phyloP scores from a whole-genome alignment of 2,797 vertebrate genomes.

The Pangasius krempfi region DNA sequence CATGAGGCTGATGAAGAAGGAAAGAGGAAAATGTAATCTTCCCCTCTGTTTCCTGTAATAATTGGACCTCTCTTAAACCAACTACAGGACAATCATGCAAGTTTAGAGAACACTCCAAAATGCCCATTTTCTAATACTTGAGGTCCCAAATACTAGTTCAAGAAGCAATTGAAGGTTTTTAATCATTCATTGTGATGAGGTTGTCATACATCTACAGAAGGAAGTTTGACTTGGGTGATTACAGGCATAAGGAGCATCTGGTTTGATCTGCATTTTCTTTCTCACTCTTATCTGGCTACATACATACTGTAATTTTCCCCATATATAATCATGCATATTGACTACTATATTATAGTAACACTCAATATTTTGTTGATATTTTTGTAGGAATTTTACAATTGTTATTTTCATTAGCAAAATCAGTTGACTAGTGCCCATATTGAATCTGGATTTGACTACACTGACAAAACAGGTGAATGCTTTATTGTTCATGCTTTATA shows the following conservation, averaged over 20 bases:
- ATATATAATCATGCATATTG: too few relatives aligned
- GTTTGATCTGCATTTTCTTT: too few relatives aligned
- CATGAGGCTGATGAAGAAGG: not conserved
- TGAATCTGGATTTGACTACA: too few relatives aligned
- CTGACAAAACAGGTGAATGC: too few relatives aligned
- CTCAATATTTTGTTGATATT: too few relatives aligned
- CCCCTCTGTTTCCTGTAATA: not conserved
- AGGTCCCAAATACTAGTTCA: conserved; percentile 70
- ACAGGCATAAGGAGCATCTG: conserved; percentile 49
- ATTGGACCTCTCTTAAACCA: not conserved
- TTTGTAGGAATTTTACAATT: too few relatives aligned
- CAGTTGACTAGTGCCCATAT: too few relatives aligned
- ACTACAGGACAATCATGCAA: not conserved
- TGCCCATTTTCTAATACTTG: conserved; percentile 45
- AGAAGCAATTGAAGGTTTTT: conserved; percentile 65
- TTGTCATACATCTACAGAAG: conserved; percentile 61
- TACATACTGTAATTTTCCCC: too few relatives aligned
- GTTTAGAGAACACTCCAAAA: not conserved
- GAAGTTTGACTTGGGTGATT: conserved; percentile 63
- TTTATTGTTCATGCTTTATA: too few relatives aligned
- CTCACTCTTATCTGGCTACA: too few relatives aligned
- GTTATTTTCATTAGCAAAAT: too few relatives aligned
- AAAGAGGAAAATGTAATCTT: not conserved
- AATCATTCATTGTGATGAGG: conserved; percentile 65
- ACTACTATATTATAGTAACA: too few relatives aligned